Evolutionary conservation across 2,113 vertebrate species (phyloP), one percentile per base, ranked within the genome.

Genomic region (Rana temporaria): DNA sequence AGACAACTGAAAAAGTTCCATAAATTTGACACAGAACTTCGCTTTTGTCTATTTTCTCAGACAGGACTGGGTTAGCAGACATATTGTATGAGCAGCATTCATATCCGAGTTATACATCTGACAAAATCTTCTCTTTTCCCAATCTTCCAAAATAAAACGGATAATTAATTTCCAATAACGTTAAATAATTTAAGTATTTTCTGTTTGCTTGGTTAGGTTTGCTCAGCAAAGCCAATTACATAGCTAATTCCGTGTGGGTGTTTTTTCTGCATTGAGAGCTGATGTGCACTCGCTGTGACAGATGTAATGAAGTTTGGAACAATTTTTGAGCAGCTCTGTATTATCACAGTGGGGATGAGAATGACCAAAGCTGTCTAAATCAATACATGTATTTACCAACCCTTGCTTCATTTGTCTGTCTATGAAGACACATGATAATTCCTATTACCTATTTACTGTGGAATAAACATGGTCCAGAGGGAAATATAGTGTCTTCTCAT

Each of bases 381-480:
- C 74, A 82, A 82, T 75, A 82, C 72, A 82, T 34, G 64, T 67
- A 59, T 82, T 82, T 75, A 74, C 70, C 42, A 73, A 78, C 65
- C 55, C 62, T 62, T 62, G 20, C 69, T 84, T 72, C 59, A 84
- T 66, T 64, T 79, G 18, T 78, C 68, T 55, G 17, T 64, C 24
- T 68, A 68, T 65, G 56, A 26, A 66, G 57, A 69, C 64, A 62
- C 14, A 42, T 71, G 26, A 75, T 75, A 63, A 77, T 63, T 70
- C 18, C 38, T 76, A 34, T 81, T 81, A 72, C 79, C 79, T 14
- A 66, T 79, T 79, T 74, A 53, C 20, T 32, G 78, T 64, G 55
- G 8, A 30, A 67, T 68, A 59, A 68, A 59, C 63, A 60, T 32
- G 19, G 64, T 70, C 69, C 42, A 34, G 20, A 63, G 69, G 79